Evolutionary conservation across 2,888 invertebrate genomes (phyloP).

Genomic region (Drosophila limbata): DNA sequence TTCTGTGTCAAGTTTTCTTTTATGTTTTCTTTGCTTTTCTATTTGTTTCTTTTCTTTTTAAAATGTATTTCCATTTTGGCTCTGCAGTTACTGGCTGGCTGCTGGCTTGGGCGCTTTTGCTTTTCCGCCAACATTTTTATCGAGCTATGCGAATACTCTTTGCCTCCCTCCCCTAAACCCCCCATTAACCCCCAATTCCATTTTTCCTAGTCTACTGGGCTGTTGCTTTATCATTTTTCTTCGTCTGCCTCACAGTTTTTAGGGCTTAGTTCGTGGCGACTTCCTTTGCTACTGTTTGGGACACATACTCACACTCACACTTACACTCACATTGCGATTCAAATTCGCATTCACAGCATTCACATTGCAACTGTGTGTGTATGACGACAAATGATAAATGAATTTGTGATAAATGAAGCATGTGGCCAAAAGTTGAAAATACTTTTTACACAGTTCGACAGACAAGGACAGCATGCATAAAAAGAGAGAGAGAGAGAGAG

Average conservation of each 20-base stretch:
- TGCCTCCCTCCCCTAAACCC: neutral
- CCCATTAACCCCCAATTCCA: neutral
- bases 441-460: conserved; percentile 66
- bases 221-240: conserved; percentile 77
- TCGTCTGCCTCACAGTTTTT: conserved; percentile 62
- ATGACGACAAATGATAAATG: conserved; percentile 80
- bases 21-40: conserved; percentile 4
- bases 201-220: conserved; percentile 24
- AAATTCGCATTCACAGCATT: conserved; percentile 57
- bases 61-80: conserved; percentile 40
- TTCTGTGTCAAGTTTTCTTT: conserved; percentile 2
- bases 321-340: conserved; percentile 39
- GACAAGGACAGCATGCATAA: neutral
- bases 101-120: conserved; percentile 42
- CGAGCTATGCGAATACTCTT: conserved; percentile 56
- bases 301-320: conserved; percentile 14
- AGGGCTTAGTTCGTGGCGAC: conserved; percentile 65
- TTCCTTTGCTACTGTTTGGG: conserved; percentile 44
- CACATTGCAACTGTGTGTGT: conserved; percentile 40
- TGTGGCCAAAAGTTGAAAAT: conserved; percentile 81
- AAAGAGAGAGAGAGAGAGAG: neutral
- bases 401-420: conserved; percentile 82
- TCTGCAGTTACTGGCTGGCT: conserved; percentile 31
- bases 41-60: neutral
- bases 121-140: conserved; percentile 67